phyloP scores from a whole-genome alignment of 2,888 invertebrate genomes.

The Sphinx pinastri region DNA sequence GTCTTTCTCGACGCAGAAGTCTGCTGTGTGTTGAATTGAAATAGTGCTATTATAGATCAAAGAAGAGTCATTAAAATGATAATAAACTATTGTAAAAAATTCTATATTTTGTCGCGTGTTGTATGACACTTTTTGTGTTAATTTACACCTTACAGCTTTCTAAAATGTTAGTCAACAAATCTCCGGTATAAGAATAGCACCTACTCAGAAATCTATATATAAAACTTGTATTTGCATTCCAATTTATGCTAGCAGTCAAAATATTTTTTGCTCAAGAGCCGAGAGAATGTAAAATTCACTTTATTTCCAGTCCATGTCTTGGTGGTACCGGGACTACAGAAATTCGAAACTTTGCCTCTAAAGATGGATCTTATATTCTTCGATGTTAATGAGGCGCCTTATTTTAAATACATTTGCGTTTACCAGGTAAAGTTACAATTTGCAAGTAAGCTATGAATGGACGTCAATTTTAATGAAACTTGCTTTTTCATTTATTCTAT shows the following conservation, averaged over 20 bases:
- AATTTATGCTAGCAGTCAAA: neutral
- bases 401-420: conserved; percentile 48
- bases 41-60: no score
- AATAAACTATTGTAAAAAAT: no score
- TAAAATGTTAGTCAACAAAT: no score
- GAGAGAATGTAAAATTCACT: conserved; percentile 13
- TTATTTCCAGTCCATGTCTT: conserved; percentile 55
- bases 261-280: neutral
- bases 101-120: no score
- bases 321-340: conserved; percentile 51
- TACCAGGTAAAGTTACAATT: conserved; percentile 50
- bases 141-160: no score
- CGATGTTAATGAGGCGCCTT: conserved; percentile 48
- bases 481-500: neutral
- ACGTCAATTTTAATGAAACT: neutral
- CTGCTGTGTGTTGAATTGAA: neutral
- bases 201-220: neutral
- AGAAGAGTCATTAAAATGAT: no score
- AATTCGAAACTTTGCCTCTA: conserved; percentile 53
- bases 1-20: neutral
- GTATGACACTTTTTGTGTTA: no score
- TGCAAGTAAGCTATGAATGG: neutral
- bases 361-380: conserved; percentile 61
- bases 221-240: conserved; percentile 3
- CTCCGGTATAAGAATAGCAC: no score